Base-by-base conservation (phyloP, 2,113 vertebrate species). In the Thunnus maccoyii region DNA sequence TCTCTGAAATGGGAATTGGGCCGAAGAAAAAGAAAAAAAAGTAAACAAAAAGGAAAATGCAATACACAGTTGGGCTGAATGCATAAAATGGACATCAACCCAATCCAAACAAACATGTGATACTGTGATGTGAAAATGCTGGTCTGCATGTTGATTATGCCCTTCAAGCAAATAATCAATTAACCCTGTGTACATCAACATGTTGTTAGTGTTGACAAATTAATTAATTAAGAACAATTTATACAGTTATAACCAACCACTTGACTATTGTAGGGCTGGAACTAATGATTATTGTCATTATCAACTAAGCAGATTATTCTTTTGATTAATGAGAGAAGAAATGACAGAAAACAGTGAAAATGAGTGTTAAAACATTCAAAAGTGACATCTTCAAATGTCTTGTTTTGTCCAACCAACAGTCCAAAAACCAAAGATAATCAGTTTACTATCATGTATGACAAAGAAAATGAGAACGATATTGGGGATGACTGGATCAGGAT, bases 1-100 rank as follows among this genome's bases (percentile, higher is more conserved):
- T 98, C 96, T 94, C 98, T 99, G 97, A 95, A 97, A 98, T 95
- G 94, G 96, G 96, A 96, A 97, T 94, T 95, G 94, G 95, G 95
- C 95, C 95, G 94, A 94, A 95, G 94, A 94, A 94, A 89, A 90
- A 82, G 84, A 90, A 87, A 86, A 88, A 90, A 90, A 88, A 70
- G 80, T 65, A 93, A 93, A 94, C 81, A 93, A 93, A 92, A 73
- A 66, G 83, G 73, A 92, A 92, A 92, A 91, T 86, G 91, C 92
- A 94, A 93, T 91, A 94, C 78, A 93, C 86, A 92, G 78, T 87
- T 91, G 87, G 83, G 89, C 91, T 89, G 72, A 91, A 88, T 80
- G 88, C 82, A 92, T 77, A 69, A 90, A 88, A 86, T 87, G 85
- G 85, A 88, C 77, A 89, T 89, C 70, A 86, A 86, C 89, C 95